These are phyloP conservation scores for Drosophila watanabei DNA, from an alignment of 1,140 invertebrate species.

Conservation along the genomic window DNA sequence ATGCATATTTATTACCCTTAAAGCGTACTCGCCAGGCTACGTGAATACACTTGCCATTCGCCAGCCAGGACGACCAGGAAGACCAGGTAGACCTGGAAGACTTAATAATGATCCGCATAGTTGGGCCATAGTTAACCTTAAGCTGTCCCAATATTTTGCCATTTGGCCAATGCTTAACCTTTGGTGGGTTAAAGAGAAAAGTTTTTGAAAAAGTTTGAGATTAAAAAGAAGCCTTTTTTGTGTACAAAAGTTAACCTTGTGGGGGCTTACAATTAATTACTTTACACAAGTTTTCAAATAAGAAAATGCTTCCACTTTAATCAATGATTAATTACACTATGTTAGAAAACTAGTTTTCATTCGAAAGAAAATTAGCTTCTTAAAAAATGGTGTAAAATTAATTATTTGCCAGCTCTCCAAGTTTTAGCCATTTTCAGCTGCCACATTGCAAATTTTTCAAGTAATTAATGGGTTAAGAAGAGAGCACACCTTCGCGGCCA, in stretches of 20 bases:
- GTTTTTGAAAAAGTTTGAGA: not conserved
- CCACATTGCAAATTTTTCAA: not conserved
- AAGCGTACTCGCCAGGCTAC: slow-evolving; percentile 10
- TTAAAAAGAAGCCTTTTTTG: too few relatives aligned
- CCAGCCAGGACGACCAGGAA: not conserved
- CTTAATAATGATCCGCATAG: slow-evolving; percentile 20
- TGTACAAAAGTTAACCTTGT: not conserved
- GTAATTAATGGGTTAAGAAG: slow-evolving; percentile 33
- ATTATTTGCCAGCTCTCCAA: not conserved
- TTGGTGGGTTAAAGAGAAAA: not conserved
- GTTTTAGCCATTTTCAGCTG: slow-evolving; percentile 14
- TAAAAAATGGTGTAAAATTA: slow-evolving; percentile 5
- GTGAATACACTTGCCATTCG: slow-evolving; percentile 18
- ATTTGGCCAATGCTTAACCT: not conserved
- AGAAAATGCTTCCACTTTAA: not conserved
- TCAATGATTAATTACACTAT: not conserved
- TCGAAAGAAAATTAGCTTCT: not conserved
- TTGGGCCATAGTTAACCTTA: slow-evolving; percentile 16
- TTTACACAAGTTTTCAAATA: not conserved
- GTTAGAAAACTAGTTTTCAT: not conserved
- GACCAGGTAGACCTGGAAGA: not conserved
- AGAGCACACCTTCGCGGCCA: not conserved
- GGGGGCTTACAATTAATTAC: not conserved
- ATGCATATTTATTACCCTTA: slow-evolving; percentile 68
- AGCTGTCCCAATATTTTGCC: slow-evolving; percentile 12